A percentile compares a stretch with the other conserved stretches of the same genome.
Evolutionary conservation across 2,113 vertebrate species (phyloP).

Genomic region (Carassius auratus): DNA sequence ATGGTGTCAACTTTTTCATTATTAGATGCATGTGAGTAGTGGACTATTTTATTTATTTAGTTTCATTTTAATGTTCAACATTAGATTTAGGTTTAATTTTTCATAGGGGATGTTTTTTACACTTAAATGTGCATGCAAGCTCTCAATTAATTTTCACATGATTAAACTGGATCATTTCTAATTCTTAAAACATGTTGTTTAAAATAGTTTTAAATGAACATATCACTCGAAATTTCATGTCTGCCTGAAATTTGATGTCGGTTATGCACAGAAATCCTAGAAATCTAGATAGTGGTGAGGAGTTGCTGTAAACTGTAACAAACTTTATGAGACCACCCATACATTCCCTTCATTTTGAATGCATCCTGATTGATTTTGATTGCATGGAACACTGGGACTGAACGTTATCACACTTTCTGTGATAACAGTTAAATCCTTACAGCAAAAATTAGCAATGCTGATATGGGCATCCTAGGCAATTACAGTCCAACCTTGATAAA

Average conservation of each 20-base stretch:
- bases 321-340: background rate
- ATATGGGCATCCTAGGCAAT: background rate
- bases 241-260: background rate
- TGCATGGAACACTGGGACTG: background rate
- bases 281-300: background rate
- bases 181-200: too few relatives aligned
- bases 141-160: too few relatives aligned
- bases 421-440: background rate
- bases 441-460: constrained; percentile 6
- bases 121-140: background rate
- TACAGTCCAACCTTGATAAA: constrained; percentile 9
- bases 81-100: too few relatives aligned
- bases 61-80: too few relatives aligned
- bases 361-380: background rate
- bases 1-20: too few relatives aligned
- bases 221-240: too few relatives aligned
- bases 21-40: too few relatives aligned
- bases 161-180: too few relatives aligned
- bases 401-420: background rate
- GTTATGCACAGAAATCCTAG: background rate
- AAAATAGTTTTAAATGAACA: too few relatives aligned
- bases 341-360: background rate
- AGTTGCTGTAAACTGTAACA: background rate
- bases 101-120: too few relatives aligned
- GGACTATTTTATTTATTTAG: too few relatives aligned